These are phyloP conservation scores for Halictus ligatus DNA, from an alignment of 2,888 invertebrate species.

Conservation along the genomic window DNA sequence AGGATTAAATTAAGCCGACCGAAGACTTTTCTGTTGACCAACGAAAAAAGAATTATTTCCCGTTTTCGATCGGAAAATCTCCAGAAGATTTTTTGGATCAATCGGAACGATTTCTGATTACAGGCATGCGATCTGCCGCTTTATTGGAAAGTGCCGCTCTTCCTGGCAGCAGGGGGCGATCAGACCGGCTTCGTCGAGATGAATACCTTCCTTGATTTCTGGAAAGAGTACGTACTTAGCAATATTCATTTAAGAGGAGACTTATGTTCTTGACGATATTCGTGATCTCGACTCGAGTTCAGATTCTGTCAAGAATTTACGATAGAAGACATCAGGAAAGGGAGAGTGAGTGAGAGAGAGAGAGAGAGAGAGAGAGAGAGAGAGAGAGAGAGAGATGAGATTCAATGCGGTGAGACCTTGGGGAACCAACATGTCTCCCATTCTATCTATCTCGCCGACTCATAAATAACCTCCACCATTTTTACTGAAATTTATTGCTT, in stretches of 20 bases:
- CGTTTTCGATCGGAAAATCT: background rate
- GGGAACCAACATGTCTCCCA: background rate
- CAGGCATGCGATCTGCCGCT: slow-evolving; percentile 96
- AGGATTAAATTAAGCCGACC: background rate
- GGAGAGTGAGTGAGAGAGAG: background rate
- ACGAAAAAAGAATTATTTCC: background rate
- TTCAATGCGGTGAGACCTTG: slow-evolving; percentile 4
- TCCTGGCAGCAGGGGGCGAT: slow-evolving; percentile 93
- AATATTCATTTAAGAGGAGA: background rate
- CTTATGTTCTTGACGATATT: background rate
- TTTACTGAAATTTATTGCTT: background rate
- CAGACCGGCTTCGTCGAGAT: slow-evolving; percentile 91
- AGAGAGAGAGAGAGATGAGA: background rate
- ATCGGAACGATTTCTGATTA: slow-evolving; percentile 30
- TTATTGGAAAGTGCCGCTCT: slow-evolving; percentile 99
- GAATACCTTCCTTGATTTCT: slow-evolving; percentile 94
- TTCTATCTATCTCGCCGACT: background rate
- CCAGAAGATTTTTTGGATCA: background rate
- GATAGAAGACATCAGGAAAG: background rate
- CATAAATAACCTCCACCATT: slow-evolving; percentile 2
- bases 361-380: background rate
- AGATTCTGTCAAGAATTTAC: background rate
- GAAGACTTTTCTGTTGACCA: no score
- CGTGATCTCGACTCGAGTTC: background rate
- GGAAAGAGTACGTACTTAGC: slow-evolving; percentile 92